These are phyloP conservation scores for Onychostoma macrolepis DNA, from an alignment of 2,113 vertebrate species.

Conservation along the genomic window DNA sequence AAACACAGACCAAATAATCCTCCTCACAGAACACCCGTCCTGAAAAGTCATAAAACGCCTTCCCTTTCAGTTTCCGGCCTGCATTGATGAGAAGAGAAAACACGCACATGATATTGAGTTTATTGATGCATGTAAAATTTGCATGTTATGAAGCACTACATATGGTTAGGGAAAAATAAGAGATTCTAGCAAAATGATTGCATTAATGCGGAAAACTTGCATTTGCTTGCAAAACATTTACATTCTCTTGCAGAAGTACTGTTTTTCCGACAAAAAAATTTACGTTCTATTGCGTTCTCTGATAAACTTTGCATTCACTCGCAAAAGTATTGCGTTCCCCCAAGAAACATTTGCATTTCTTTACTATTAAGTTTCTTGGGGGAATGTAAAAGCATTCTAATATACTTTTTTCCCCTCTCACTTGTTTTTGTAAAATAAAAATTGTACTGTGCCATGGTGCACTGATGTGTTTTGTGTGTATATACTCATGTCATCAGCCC, in stretches of 20 bases:
- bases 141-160: too few relatives aligned
- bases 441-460: not conserved
- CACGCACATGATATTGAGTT: not conserved
- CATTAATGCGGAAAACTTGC: not conserved
- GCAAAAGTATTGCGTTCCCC: not conserved
- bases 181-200: not conserved
- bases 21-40: conserved; percentile 87
- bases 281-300: not conserved
- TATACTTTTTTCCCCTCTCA: not conserved
- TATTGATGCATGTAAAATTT: not conserved
- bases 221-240: not conserved
- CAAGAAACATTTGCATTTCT: not conserved
- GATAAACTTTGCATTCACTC: not conserved
- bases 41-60: conserved; percentile 86
- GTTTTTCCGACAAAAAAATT: not conserved
- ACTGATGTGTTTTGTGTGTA: not conserved
- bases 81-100: conserved; percentile 32
- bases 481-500: not conserved
- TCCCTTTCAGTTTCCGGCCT: conserved; percentile 85
- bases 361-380: too few relatives aligned
- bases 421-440: not conserved
- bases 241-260: not conserved
- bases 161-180: not conserved
- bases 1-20: conserved; percentile 84
- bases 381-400: not conserved